Percentiles rank a stretch among this genome's conserved stretches.
Conservation (phyloP, 2,113 vertebrate species). For the Dermatemys mawii region DNA sequence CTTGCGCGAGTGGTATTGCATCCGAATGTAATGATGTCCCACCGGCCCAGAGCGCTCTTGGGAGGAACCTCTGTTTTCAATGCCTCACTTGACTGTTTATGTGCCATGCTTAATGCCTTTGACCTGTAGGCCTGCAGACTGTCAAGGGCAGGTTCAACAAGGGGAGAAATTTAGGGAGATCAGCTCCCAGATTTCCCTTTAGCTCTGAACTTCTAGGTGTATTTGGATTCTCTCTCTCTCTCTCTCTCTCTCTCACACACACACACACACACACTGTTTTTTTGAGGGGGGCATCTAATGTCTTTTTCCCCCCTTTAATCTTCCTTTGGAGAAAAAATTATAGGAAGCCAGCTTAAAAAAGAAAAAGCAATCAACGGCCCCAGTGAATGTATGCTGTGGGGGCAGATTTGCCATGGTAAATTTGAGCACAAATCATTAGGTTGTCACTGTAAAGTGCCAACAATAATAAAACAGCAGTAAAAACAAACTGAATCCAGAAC, state of each 20-base stretch:
- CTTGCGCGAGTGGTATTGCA: accelerated
- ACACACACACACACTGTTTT: neutral
- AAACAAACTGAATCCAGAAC: constrained; percentile 52
- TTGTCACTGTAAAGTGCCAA: constrained; percentile 48
- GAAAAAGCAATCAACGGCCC: constrained; percentile 28
- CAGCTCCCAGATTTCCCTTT: neutral
- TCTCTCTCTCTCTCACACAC: too few relatives aligned
- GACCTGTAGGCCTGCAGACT: neutral
- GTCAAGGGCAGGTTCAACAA: neutral
- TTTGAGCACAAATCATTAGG: constrained; percentile 63
- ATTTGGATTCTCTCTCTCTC: neutral
- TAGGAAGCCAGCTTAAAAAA: neutral
- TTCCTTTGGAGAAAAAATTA: neutral
- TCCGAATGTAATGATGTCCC: neutral
- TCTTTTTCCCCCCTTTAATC: neutral
- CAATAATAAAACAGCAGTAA: constrained; percentile 62
- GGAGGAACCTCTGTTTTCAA: neutral
- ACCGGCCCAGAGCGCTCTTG: neutral
- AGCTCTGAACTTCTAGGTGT: neutral
- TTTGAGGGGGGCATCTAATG: accelerated
- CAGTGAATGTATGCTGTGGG: accelerated
- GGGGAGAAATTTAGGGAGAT: neutral
- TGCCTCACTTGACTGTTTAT: neutral
- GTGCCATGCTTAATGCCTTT: neutral
- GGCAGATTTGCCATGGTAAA: constrained; percentile 44